Evolutionary conservation across 2,888 invertebrate genomes (phyloP), one percentile per base, ranked within the genome.

Genomic region (Eueremaeus valkanovi): DNA sequence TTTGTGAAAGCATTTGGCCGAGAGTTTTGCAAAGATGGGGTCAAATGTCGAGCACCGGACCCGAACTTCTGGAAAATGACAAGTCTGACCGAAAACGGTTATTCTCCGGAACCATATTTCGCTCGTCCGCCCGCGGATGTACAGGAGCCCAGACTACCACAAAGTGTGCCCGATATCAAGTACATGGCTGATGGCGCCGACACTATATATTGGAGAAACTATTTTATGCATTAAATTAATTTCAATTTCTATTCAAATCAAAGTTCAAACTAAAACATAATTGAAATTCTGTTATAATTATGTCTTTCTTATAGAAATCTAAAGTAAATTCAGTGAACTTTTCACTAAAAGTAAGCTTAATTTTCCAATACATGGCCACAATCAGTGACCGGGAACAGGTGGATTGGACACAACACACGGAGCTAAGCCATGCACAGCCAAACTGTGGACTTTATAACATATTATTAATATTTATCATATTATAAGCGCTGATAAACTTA

Each of bases 1-100:
- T 76, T 73, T 40, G 18, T 76, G 9, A 73, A 76, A 73, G 66
- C 68, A n/a, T 76, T 49, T 51, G 76, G 73, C 8, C 73, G 73
- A 24, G 76, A 76, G n/a, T 73, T 73, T 51, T 76, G 76, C 24
- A 72, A 72, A 45, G n/a, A 18, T 36, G 70, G 42, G n/a, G 11
- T 18, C 18, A 21, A 29, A 18, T 74, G 74, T 74, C 66, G 66
- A 40, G 66, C 74, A 27, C 36, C 66, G 6, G 75, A 75, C 58
- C 40, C 58, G 1, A 58, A 72, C 24, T 75, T 75, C 49, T 75
- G 68, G 68, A 42, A 42, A 24, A 21, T 24, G 40, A 40, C 68
- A 2, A 68, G 68, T 42, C 68, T 42, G 18, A 8, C 36, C 1
- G 40, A 40, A 1, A 68, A 68, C 21, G 68, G 68, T 16, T 13